Conservation (phyloP, 1,140 invertebrate genomes). For the Nautilus pompilius region DNA sequence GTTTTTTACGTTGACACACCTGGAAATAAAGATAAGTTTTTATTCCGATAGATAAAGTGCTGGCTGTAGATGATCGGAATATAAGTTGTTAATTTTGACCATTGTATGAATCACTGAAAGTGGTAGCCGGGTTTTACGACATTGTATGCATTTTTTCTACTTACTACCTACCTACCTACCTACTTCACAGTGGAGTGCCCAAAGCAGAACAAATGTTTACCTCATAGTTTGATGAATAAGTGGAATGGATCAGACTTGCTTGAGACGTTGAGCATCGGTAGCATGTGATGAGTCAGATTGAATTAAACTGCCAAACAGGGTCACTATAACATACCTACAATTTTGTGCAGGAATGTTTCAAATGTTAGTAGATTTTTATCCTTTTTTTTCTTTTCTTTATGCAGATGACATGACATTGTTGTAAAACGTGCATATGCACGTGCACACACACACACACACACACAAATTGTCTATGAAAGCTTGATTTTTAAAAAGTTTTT, state of each 20-base stretch:
- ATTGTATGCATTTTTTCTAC: neutral
- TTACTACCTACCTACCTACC: neutral
- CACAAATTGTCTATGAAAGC: too few relatives aligned
- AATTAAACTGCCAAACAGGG: constrained; percentile 1
- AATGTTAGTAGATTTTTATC: neutral
- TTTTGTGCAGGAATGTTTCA: neutral
- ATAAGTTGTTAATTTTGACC: neutral
- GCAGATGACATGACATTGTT: neutral
- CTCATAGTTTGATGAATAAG: neutral
- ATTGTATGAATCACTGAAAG: neutral
- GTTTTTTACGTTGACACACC: neutral
- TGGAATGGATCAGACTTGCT: neutral
- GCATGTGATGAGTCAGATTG: neutral
- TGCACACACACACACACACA: too few relatives aligned
- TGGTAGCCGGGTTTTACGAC: neutral
- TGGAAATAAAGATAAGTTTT: neutral
- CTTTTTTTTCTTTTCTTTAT: neutral
- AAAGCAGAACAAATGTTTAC: constrained; percentile 1
- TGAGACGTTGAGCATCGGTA: neutral
- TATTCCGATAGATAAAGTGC: neutral
- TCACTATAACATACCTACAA: neutral
- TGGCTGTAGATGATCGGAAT: neutral
- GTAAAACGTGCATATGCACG: too few relatives aligned
- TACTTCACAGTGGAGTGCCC: neutral
- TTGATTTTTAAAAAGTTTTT: too few relatives aligned